phyloP scores from a whole-genome alignment of 2,797 vertebrate species.

The Arrhamphus sclerolepis region DNA sequence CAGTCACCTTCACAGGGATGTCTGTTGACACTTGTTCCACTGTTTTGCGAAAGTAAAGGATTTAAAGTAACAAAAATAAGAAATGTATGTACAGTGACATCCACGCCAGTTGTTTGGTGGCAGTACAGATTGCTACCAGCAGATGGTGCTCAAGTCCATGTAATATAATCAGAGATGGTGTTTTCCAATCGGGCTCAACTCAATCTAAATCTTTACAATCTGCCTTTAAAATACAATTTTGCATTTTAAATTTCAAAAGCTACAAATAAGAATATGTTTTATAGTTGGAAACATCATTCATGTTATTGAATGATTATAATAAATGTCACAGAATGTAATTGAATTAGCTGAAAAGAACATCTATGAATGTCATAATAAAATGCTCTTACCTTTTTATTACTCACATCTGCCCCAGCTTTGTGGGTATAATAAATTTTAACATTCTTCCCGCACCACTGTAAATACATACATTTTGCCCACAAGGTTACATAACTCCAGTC shows the following conservation, averaged over 20 bases:
- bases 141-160: slow-evolving; percentile 65
- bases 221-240: slow-evolving; percentile 3
- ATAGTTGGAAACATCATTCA: background rate
- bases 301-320: background rate
- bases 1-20: too few species aligned
- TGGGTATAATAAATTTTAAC: slow-evolving; percentile 12
- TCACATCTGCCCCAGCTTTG: slow-evolving; percentile 4
- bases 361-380: background rate
- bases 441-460: slow-evolving; percentile 10
- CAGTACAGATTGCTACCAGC: slow-evolving; percentile 44
- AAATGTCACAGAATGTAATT: background rate
- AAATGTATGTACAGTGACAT: background rate
- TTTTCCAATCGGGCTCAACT: slow-evolving; percentile 7
- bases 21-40: too few species aligned
- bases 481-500: slow-evolving; percentile 32
- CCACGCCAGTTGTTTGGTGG: slow-evolving; percentile 2
- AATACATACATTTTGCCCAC: slow-evolving; percentile 21
- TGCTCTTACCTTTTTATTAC: background rate
- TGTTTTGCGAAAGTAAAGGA: background rate
- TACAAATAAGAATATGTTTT: background rate
- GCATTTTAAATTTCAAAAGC: background rate
- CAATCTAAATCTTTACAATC: slow-evolving; percentile 7
- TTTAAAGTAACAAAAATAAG: background rate
- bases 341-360: background rate
- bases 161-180: slow-evolving; percentile 29